These are phyloP conservation scores for Andrena camellia DNA, from an alignment of 2,888 invertebrate species.

Conservation along the genomic window DNA sequence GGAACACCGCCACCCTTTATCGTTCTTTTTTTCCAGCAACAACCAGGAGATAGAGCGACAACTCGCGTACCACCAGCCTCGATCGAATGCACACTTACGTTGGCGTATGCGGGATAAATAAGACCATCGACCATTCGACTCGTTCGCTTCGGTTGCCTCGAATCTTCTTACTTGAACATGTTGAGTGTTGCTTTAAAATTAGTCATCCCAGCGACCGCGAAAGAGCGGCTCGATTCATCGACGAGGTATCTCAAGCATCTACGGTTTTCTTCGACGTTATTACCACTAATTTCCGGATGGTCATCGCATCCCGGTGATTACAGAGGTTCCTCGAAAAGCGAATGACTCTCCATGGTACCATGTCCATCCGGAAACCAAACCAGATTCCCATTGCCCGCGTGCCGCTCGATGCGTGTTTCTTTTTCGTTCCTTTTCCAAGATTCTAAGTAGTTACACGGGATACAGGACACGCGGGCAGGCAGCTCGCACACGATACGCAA, in stretches of 20 bases:
- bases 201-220: not conserved
- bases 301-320: slow-evolving; percentile 23
- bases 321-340: slow-evolving; percentile 24
- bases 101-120: not conserved
- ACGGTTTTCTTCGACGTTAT: not conserved
- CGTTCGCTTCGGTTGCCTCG: not conserved
- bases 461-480: not conserved
- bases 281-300: slow-evolving; percentile 31
- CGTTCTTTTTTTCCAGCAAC: slow-evolving; percentile 23
- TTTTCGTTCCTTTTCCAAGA: not conserved
- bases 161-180: not conserved
- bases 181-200: slow-evolving; percentile 4
- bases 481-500: not conserved
- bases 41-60: slow-evolving; percentile 17
- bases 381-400: slow-evolving; percentile 4
- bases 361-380: slow-evolving; percentile 32
- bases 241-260: not conserved
- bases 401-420: not conserved
- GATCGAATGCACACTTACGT: slow-evolving; percentile 6
- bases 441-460: not conserved
- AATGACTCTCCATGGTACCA: not conserved
- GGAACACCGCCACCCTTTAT: slow-evolving; percentile 26
- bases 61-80: slow-evolving; percentile 12
- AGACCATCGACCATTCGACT: not conserved
- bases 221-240: not conserved